These are phyloP conservation scores for Baronia brevicornis DNA, from an alignment of 2,888 invertebrate genomes.

Conservation along the genomic window DNA sequence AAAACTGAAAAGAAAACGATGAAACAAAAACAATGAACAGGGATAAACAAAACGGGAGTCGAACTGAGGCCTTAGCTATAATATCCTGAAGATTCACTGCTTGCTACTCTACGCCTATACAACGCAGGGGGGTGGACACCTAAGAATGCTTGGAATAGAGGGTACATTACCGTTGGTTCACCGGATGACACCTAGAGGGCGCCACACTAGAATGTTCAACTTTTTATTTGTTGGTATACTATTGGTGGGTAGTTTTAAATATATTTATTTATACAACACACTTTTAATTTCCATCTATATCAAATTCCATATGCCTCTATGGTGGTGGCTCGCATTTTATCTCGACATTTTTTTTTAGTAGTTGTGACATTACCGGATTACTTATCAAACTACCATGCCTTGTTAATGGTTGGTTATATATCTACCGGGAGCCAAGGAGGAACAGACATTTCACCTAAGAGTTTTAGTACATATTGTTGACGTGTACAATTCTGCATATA, in stretches of 20 bases:
- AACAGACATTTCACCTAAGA: conserved; percentile 37
- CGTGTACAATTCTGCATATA: conserved; percentile 50
- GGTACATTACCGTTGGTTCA: conserved; percentile 33
- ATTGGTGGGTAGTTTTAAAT: conserved; percentile 21
- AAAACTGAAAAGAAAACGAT: conserved; percentile 35
- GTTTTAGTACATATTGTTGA: conserved; percentile 29
- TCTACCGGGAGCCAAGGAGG: conserved; percentile 59
- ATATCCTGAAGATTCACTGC: conserved; percentile 44
- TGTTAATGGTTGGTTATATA: conserved; percentile 39
- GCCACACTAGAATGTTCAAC: conserved; percentile 27
- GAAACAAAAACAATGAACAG: conserved; percentile 34
- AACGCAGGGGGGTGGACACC: conserved; percentile 49
- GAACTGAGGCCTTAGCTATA: conserved; percentile 51
- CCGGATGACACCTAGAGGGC: conserved; percentile 33
- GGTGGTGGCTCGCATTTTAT: conserved; percentile 52
- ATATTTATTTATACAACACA: conserved; percentile 28
- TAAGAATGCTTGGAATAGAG: conserved; percentile 38
- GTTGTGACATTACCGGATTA: conserved; percentile 33
- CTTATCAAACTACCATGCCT: conserved; percentile 65
- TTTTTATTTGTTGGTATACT: conserved; percentile 20
- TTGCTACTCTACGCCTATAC: conserved; percentile 53
- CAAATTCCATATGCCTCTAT: conserved; percentile 52
- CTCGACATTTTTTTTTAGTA: conserved; percentile 26
- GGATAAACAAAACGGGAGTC: conserved; percentile 35
- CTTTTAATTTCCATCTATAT: conserved; percentile 28